Evolutionary conservation across 2,797 vertebrate species (phyloP), one percentile per base, ranked within the genome.

Genomic region (Poeciliopsis infans): DNA sequence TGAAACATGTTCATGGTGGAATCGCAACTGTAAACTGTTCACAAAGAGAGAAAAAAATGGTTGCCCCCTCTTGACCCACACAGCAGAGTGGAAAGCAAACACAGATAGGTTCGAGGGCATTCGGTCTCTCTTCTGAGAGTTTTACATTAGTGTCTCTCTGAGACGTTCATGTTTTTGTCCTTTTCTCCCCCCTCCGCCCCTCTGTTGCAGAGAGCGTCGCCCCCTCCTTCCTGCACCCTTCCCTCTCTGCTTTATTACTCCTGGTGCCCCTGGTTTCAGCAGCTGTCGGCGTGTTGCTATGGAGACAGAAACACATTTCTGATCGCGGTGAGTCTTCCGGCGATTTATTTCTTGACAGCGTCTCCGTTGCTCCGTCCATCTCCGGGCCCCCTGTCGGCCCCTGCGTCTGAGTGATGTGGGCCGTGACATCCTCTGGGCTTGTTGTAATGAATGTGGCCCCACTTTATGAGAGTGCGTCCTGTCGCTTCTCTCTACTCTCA

Each of bases 281-380:
- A 79, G 91, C 91, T 89, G 92, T 91, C 82, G 90, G 91, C 85
- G 93, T 95, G 95, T 96, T 96, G 92, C 95, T 96, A 96, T 96
- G 95, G 95, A 94, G 92, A 96, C 95, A 87, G 88, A 92, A 93
- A 91, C 89, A 93, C 92, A 89, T 93, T 91, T 91, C 91, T 89
- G 87, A 85, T 82, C 91, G 78, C 20, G 87, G 96, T 96, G 92
- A 96, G 95, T 94, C 92, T 92, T 90, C 85, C 51, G 78, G 88
- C 86, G 36, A 80, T 86, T 89, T 93, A 75, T 80, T 84, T 88
- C 89, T 84, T 90, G 91, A 93, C 91, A 89, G 79, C 82, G 86
- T 85, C 43, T 86, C 77, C n/a, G 1, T 18, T 86, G 90, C 83
- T 89, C 75, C 33, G 86, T 94, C 92, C 85, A 84, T 94, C 92